Evolutionary conservation across 1,140 invertebrate species (phyloP), one percentile per base, ranked within the genome.

Genomic region (Drosophila jambulina): DNA sequence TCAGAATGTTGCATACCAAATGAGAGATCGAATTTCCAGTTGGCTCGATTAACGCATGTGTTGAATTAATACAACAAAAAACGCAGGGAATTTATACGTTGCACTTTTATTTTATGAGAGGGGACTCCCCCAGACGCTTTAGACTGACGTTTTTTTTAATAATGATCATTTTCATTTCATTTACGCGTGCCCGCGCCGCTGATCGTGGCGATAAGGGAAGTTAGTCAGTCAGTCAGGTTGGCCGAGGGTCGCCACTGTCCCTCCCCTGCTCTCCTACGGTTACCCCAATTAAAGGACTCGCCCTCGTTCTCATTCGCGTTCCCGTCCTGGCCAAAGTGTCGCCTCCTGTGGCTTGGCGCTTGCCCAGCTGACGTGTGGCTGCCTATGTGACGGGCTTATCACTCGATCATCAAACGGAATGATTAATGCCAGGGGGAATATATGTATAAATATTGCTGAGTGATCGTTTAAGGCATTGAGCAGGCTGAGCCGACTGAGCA

Each of bases 111-210:
- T 82, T 78, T 68, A 58, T 75, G 64, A 63, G 40, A 58, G 29
- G 34, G 64, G 51, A 67, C 70, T 76, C 53, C 45, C 60, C 46
- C 43, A 54, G 43, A 34, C 57, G 36, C 17, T 62, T 57, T 23
- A 21, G 68, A 42, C 68, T 21, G 32, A 12, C n/a, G 17, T 40
- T 49, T 27, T 48, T 62, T 77, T 87, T 82, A 91, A 91, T 91
- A 80, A 91, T 91, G 88, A 91, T 91, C 83, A 91, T 91, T 91
- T 91, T 91, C 88, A 91, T 91, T 91, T 83, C 63, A 87, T 91
- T 86, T 91, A 91, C 76, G 82, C 76, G 80, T 84, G 80, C 87
- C 69, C 76, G 59, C 49, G 48, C 70, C 75, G 70, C 83, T 78
- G 84, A 83, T 84, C 67, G 45, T 15, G 34, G 40, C 87, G 85